These are phyloP conservation scores for Psilopsiagon aurifrons DNA, from an alignment of 2,113 vertebrate genomes.

Conservation along the genomic window DNA sequence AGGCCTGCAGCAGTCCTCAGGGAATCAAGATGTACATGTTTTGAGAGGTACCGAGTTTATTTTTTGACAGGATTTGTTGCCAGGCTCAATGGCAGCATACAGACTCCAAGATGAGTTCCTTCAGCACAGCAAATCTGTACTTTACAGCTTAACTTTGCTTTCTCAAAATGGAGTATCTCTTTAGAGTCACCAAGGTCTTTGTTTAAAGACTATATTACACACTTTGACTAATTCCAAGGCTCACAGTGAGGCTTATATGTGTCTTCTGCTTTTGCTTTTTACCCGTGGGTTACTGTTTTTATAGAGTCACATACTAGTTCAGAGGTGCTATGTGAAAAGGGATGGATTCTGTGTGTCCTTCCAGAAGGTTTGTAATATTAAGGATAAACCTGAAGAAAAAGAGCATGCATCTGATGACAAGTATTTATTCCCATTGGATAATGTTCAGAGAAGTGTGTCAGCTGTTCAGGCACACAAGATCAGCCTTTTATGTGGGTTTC, in stretches of 20 bases:
- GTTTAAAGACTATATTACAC: neutral
- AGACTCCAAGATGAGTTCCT: neutral
- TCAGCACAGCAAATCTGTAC: neutral
- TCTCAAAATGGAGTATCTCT: neutral
- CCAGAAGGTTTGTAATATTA: neutral
- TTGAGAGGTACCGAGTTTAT: neutral
- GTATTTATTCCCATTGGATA: neutral
- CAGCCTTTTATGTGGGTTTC: neutral
- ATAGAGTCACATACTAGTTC: neutral
- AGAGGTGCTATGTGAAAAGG: neutral
- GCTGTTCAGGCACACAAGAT: neutral
- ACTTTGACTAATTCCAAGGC: neutral
- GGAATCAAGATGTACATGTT: neutral
- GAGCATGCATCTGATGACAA: neutral
- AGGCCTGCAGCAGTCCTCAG: neutral
- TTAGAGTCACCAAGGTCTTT: neutral
- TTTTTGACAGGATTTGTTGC: neutral
- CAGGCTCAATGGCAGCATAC: neutral
- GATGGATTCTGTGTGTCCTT: neutral
- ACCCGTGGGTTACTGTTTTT: neutral
- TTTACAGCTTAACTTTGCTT: neutral
- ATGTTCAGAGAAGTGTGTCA: neutral
- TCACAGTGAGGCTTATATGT: rapidly evolving
- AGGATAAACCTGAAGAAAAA: neutral
- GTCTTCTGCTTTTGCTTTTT: neutral